phyloP scores from a whole-genome alignment of 2,888 invertebrate genomes.

The Lumbricus terrestris region DNA sequence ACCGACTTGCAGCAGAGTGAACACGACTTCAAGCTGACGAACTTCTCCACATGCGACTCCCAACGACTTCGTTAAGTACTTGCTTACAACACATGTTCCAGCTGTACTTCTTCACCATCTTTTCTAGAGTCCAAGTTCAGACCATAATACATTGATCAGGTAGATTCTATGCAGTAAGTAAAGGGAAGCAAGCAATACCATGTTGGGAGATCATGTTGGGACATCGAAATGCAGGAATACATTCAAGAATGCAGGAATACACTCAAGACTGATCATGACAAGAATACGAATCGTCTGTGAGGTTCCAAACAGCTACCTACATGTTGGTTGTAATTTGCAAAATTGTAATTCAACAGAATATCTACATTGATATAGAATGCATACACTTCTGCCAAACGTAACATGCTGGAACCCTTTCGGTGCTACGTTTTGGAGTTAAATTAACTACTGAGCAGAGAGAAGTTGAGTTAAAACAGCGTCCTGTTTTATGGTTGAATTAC shows the following conservation, averaged over 20 bases:
- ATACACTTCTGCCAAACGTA: not conserved
- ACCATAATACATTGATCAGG: not conserved
- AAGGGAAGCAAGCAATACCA: too few species aligned
- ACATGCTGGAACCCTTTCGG: not conserved
- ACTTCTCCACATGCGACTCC: not conserved
- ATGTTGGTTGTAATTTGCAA: too few species aligned
- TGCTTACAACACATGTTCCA: too few species aligned
- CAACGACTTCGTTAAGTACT: not conserved
- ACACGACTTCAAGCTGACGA: not conserved
- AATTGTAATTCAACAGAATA: too few species aligned
- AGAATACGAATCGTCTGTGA: not conserved
- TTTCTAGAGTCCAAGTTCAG: too few species aligned
- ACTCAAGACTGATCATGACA: not conserved
- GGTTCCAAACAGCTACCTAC: not conserved
- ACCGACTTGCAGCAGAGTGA: not conserved
- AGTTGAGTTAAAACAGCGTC: not conserved
- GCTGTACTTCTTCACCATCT: too few species aligned
- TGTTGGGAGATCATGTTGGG: too few species aligned
- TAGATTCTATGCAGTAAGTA: too few species aligned
- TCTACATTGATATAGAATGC: not conserved
- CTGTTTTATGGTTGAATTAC: not conserved
- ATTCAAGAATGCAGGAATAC: not conserved
- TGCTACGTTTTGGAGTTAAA: not conserved
- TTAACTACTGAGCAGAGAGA: not conserved
- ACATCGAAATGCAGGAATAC: not conserved